A percentile compares a stretch with the other conserved stretches of the same genome.
phyloP scores from a whole-genome alignment of 2,113 vertebrate species.

The Gambusia affinis region DNA sequence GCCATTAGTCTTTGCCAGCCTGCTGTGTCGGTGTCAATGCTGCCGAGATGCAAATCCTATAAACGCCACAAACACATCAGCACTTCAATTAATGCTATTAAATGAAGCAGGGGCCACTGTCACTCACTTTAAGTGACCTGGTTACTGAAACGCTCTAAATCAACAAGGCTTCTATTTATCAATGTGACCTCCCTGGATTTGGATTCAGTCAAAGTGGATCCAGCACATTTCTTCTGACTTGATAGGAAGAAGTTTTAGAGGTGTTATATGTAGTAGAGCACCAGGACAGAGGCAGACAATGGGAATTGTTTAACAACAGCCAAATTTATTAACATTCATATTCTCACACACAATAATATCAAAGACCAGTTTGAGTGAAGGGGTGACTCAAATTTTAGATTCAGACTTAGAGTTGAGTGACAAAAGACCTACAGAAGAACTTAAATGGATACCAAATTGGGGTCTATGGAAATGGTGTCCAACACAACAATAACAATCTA shows the following conservation, averaged over 20 bases:
- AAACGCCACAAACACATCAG: slow-evolving; percentile 64
- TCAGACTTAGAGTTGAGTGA: no score
- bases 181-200: slow-evolving; percentile 23
- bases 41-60: slow-evolving; percentile 9
- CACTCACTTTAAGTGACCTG: slow-evolving; percentile 37
- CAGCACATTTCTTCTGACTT: neutral
- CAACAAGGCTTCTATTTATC: slow-evolving; percentile 16
- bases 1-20: slow-evolving; percentile 58
- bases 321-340: no score
- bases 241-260: neutral
- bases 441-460: no score
- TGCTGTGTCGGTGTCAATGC: slow-evolving; percentile 56
- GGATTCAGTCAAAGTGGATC: neutral
- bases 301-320: no score
- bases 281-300: neutral
- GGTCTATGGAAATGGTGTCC: no score
- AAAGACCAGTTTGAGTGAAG: no score
- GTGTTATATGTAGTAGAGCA: neutral
- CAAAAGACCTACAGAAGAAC: no score
- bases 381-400: no score
- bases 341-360: no score
- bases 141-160: slow-evolving; percentile 34
- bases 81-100: slow-evolving; percentile 66
- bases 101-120: slow-evolving; percentile 46
- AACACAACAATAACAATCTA: no score